phyloP scores from a whole-genome alignment of 2,797 vertebrate species.

The Poecilia gillii region DNA sequence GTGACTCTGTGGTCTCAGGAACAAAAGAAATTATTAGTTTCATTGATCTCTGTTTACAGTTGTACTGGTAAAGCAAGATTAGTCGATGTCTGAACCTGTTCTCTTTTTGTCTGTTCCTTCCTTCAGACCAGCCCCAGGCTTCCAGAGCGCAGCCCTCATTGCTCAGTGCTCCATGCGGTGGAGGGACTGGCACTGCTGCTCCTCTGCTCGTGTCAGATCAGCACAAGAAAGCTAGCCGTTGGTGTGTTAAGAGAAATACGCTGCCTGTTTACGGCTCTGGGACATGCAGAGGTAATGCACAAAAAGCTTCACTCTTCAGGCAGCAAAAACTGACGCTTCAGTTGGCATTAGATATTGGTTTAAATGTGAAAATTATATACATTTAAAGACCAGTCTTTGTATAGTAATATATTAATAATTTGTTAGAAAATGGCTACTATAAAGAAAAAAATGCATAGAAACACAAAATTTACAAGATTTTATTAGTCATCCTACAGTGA shows the following conservation, averaged over 20 bases:
- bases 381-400: not conserved
- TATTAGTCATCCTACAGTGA: constrained; percentile 24
- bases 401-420: not conserved
- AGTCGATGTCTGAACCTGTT: not conserved
- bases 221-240: constrained; percentile 94
- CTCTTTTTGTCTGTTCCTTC: constrained; percentile 8
- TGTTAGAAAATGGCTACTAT: not conserved
- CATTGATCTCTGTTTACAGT: not conserved
- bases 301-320: constrained; percentile 2
- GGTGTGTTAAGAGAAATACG: constrained; percentile 94
- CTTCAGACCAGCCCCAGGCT: constrained; percentile 86
- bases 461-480: constrained; percentile 7
- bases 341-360: not conserved
- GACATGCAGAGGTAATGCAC: constrained; percentile 91
- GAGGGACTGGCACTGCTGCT: constrained; percentile 95
- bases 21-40: not conserved
- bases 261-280: constrained; percentile 91
- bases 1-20: not conserved
- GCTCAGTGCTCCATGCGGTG: constrained; percentile 92
- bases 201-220: constrained; percentile 95
- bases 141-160: constrained; percentile 92
- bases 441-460: constrained; percentile 1
- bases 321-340: not conserved
- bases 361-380: not conserved
- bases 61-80: constrained; percentile 6